A percentile compares a stretch with the other conserved stretches of the same genome.
phyloP scores from a whole-genome alignment of 2,797 vertebrate species.

The Crax fasciolata region DNA sequence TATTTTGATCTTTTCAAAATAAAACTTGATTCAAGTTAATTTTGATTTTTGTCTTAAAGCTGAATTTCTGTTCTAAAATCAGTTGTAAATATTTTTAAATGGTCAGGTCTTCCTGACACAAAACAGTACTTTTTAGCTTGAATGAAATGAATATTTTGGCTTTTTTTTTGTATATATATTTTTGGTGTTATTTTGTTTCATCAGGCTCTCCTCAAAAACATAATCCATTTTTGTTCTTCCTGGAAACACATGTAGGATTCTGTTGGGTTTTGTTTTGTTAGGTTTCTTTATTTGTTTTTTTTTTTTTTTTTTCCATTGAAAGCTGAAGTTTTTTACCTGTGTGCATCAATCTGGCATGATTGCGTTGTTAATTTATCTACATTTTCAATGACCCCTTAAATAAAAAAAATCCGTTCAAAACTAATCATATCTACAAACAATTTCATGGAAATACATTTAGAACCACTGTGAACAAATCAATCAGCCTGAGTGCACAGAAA shows the following conservation, averaged over 20 bases:
- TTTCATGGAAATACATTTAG: slow-evolving; percentile 52
- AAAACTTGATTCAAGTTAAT: background rate
- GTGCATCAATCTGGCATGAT: background rate
- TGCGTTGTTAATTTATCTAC: background rate
- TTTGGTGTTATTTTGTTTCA: background rate
- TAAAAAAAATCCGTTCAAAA: slow-evolving; percentile 27
- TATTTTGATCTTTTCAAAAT: background rate
- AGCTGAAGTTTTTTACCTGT: background rate
- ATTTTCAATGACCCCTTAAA: background rate
- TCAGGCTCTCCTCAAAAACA: background rate
- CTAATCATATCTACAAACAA: background rate
- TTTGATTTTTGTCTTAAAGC: background rate
- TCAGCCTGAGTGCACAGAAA: slow-evolving; percentile 59
- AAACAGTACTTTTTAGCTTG: background rate
- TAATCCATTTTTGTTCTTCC: background rate
- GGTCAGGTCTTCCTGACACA: background rate
- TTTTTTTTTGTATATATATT: background rate
- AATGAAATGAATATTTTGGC: background rate
- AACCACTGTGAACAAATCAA: slow-evolving; percentile 8
- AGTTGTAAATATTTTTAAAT: background rate
- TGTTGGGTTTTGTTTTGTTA: too few relatives aligned
- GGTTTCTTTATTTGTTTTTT: too few relatives aligned
- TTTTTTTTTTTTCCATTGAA: background rate
- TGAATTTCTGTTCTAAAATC: background rate
- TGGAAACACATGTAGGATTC: background rate